Conservation (phyloP, 1,140 invertebrate species). For the Drosophila sturtevanti region DNA sequence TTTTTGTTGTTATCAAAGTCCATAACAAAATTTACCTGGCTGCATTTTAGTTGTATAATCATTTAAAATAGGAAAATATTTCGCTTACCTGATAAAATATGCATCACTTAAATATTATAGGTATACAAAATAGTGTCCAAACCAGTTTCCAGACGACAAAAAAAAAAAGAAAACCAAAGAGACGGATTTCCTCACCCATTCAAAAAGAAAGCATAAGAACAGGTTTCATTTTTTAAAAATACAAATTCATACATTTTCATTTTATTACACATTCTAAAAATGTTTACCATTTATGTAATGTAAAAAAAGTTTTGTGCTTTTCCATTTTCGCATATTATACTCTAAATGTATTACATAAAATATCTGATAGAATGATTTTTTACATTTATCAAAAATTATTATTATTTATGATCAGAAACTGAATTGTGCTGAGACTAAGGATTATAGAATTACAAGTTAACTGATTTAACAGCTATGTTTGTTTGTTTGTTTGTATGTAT, state of each 20-base stretch:
- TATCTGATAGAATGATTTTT: constrained; percentile 43
- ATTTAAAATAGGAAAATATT: too few species aligned
- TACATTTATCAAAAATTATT: constrained; percentile 37
- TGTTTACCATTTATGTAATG: constrained; percentile 28
- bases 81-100: neutral
- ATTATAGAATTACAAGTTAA: constrained; percentile 8
- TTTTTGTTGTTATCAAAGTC: constrained; percentile 4
- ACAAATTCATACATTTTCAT: constrained; percentile 62
- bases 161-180: too few species aligned
- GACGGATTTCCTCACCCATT: too few species aligned
- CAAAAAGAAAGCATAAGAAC: too few species aligned
- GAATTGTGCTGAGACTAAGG: constrained; percentile 46
- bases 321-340: constrained; percentile 53
- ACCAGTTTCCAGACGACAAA: too few species aligned
- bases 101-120: too few species aligned
- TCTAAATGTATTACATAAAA: constrained; percentile 56
- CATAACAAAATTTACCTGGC: neutral
- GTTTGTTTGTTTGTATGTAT: neutral
- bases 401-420: constrained; percentile 34
- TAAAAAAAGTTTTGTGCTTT: constrained; percentile 47
- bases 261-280: constrained; percentile 41
- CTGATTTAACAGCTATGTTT: neutral
- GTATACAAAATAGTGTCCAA: too few species aligned
- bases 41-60: neutral
- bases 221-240: constrained; percentile 42